A percentile compares a stretch with the other conserved stretches of the same genome.
Conservation (phyloP, 2,797 vertebrate genomes). For the Amblyopsis hoosieri region DNA sequence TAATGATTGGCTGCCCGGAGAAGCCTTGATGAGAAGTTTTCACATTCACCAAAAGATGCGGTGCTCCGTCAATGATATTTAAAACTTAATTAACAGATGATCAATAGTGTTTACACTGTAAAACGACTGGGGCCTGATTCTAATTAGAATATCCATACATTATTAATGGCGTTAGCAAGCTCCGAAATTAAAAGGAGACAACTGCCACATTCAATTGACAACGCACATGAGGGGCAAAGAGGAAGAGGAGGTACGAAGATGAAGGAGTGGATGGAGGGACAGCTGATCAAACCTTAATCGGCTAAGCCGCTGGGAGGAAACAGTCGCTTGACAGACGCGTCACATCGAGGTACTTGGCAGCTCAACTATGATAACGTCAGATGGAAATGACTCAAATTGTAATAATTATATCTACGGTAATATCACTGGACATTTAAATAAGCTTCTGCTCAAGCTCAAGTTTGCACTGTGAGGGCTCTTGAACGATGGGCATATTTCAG, state of each 20-base stretch:
- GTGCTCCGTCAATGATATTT: constrained; percentile 71
- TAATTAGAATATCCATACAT: constrained; percentile 84
- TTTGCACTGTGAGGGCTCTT: constrained; percentile 2
- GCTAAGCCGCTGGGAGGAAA: constrained; percentile 10
- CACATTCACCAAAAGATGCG: constrained; percentile 65
- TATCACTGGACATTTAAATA: constrained; percentile 20
- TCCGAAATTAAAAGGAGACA: constrained; percentile 80
- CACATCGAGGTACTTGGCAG: background rate
- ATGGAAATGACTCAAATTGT: constrained; percentile 22
- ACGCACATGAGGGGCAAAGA: constrained; percentile 28
- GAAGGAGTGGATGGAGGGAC: constrained; percentile 6
- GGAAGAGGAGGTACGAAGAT: constrained; percentile 23
- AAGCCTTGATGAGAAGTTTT: constrained; percentile 60
- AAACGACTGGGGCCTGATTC: constrained; percentile 74
- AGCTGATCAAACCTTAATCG: background rate
- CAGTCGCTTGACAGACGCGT: background rate
- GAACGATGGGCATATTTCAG: constrained; percentile 9
- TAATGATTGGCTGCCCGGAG: constrained; percentile 20
- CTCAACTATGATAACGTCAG: constrained; percentile 23
- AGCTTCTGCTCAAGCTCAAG: constrained; percentile 1
- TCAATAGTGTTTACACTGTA: constrained; percentile 83
- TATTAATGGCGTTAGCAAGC: constrained; percentile 80
- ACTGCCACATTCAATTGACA: constrained; percentile 73
- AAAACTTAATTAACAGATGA: constrained; percentile 83
- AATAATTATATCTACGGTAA: constrained; percentile 6